phyloP scores from a whole-genome alignment of 2,113 vertebrate species.

The Pluvianellus socialis region DNA sequence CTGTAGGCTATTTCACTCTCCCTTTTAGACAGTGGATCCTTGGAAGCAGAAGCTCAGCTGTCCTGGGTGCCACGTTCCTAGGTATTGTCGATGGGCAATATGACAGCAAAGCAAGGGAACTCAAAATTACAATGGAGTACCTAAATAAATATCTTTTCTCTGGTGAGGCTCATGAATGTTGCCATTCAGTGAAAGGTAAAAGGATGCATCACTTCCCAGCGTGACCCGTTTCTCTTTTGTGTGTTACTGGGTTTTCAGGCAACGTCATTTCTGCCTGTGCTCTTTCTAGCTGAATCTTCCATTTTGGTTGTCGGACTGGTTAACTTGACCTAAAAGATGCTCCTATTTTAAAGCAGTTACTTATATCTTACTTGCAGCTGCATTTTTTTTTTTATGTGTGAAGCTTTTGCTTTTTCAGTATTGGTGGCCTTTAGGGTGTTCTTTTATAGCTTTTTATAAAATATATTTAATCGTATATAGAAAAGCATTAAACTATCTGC shows the following conservation, averaged over 20 bases:
- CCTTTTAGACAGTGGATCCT: neutral
- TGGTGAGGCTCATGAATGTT: neutral
- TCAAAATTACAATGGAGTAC: neutral
- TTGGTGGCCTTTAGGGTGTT: neutral
- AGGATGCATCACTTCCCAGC: neutral
- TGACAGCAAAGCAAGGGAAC: neutral
- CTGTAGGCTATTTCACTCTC: neutral
- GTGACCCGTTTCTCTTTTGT: neutral
- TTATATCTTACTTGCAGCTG: neutral
- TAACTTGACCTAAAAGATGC: neutral
- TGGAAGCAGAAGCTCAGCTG: neutral
- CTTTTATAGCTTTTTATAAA: neutral
- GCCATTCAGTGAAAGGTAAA: neutral
- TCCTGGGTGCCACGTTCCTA: neutral
- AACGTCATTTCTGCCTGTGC: neutral
- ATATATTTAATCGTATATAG: neutral
- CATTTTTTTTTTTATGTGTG: neutral
- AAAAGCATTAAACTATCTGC: neutral
- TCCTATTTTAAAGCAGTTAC: neutral
- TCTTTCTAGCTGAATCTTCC: neutral
- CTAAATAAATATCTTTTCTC: neutral
- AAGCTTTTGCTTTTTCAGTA: neutral
- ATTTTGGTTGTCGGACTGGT: neutral
- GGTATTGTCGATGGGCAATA: neutral
- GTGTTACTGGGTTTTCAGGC: neutral